Evolutionary conservation across 2,113 vertebrate genomes (phyloP), one percentile per base, ranked within the genome.

Genomic region (Heterotis niloticus): DNA sequence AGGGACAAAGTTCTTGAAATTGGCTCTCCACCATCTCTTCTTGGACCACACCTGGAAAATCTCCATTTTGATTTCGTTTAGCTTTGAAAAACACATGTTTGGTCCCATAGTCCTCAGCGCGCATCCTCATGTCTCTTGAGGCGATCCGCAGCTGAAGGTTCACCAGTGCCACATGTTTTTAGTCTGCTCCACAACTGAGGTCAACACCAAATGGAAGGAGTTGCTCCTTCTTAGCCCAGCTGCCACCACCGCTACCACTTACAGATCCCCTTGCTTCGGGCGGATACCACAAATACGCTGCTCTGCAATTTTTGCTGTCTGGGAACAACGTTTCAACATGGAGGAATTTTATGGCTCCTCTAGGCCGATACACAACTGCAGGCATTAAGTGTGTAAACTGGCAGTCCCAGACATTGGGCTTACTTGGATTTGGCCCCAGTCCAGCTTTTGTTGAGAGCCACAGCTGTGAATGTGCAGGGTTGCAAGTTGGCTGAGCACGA

Each of bases 261-360:
- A 16, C 18, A 62, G 13, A 16, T 0, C 11, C 69, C 51, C 51
- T 52, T 29, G 12, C 5, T 23, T 18, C 18, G n/a, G 69, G 73
- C 34, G 5, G 11, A 0, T 44, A 29, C 56, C 67, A 57, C 52
- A 78, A 71, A 69, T 57, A 14, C 69, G 26, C 0, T 1, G 69
- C 34, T 62, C 28, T 62, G 51, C 51, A 29, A 29, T 52, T 26
- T 23, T 65, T 64, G 51, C 70, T 77, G 80, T 28, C 57, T 44
- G 56, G 44, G 71, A 80, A 80, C 13, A 13, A 24, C 64, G 54
- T 52, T 20, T 64, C 71, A 14, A 28, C n/a, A 60, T 29, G 34
- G 60, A 23, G 60, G 78, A 64, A 79, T 59, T 64, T 71, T 72
- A 64, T 66, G 65, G 78, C 70, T 52, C n/a, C 54, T 71, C 60